These are phyloP conservation scores for Eupithecia inturbata DNA, from an alignment of 2,888 invertebrate genomes.

Conservation along the genomic window DNA sequence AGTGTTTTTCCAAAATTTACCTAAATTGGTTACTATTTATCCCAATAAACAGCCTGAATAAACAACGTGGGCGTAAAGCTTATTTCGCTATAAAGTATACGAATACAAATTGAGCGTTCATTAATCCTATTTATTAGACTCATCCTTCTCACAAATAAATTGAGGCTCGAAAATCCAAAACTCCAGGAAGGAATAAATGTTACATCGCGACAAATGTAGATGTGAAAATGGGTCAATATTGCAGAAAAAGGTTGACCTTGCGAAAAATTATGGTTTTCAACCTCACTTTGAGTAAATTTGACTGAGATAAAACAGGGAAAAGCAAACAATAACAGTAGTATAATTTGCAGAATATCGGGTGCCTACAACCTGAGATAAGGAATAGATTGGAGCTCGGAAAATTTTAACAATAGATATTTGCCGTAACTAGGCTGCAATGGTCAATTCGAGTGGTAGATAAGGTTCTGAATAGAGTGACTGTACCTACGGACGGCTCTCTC, in stretches of 20 bases:
- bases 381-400: slow-evolving; percentile 46
- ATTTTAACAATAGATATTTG: slow-evolving; percentile 65
- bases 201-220: slow-evolving; percentile 29
- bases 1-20: background rate
- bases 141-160: slow-evolving; percentile 34
- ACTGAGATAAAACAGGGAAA: slow-evolving; percentile 42
- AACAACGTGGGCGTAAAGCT: slow-evolving; percentile 18
- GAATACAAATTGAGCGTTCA: slow-evolving; percentile 38
- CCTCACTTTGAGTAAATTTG: slow-evolving; percentile 42
- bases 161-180: slow-evolving; percentile 25
- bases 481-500: slow-evolving; percentile 16
- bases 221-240: slow-evolving; percentile 35
- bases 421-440: slow-evolving; percentile 63
- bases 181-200: slow-evolving; percentile 23
- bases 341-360: slow-evolving; percentile 43
- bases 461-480: slow-evolving; percentile 48
- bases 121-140: slow-evolving; percentile 38
- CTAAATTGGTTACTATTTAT: slow-evolving; percentile 3
- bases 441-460: slow-evolving; percentile 65
- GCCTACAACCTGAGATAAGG: slow-evolving; percentile 42
- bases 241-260: slow-evolving; percentile 40
- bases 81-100: slow-evolving; percentile 26
- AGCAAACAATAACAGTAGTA: slow-evolving; percentile 47
- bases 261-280: slow-evolving; percentile 33
- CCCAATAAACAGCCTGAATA: slow-evolving; percentile 17